These are phyloP conservation scores for Magallana angulata DNA, from an alignment of 1,140 invertebrate species.

Conservation along the genomic window DNA sequence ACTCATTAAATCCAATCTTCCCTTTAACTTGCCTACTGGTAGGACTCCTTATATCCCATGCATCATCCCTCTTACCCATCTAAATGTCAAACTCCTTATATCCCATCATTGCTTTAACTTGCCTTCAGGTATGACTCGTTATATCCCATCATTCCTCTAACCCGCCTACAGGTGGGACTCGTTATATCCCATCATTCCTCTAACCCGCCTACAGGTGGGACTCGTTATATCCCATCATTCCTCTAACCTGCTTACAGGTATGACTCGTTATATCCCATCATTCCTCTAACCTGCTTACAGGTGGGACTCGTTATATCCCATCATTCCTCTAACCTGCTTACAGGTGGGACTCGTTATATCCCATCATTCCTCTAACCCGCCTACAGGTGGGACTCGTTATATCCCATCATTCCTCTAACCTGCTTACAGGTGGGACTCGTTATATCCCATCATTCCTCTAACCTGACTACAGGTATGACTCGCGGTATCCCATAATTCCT, in stretches of 20 bases:
- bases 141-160: too few species aligned
- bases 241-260: constrained; percentile 62
- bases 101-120: too few species aligned
- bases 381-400: constrained; percentile 59
- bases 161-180: constrained; percentile 62
- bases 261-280: too few species aligned
- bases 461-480: constrained; percentile 59
- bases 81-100: too few species aligned
- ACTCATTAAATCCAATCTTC: too few species aligned
- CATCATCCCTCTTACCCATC: too few species aligned
- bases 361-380: not conserved
- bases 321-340: constrained; percentile 51
- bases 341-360: constrained; percentile 40
- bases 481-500: too few species aligned
- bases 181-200: too few species aligned
- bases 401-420: too few species aligned
- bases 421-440: constrained; percentile 62
- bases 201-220: constrained; percentile 61
- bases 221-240: too few species aligned
- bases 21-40: constrained; percentile 62
- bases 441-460: too few species aligned
- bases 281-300: constrained; percentile 60
- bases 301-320: not conserved
- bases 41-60: not conserved
- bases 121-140: constrained; percentile 62